A percentile compares a stretch with the other conserved stretches of the same genome.
Evolutionary conservation across 1,140 invertebrate species (phyloP).

Genomic region (Whitmania pigra): DNA sequence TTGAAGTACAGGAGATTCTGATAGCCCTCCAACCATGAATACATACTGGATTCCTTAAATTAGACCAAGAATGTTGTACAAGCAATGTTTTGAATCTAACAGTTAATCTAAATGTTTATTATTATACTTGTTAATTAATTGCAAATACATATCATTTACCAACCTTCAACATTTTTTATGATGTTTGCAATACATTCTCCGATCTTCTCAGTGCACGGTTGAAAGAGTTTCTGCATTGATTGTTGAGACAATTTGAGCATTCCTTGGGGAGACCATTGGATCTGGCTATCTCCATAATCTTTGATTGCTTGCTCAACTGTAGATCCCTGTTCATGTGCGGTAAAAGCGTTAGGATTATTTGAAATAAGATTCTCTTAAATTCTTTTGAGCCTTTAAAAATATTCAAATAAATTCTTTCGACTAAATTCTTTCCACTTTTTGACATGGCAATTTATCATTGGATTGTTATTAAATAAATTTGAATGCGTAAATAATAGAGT

Average conservation of each 20-base stretch:
- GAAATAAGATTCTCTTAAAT: too few species aligned
- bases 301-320: constrained; percentile 43
- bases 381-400: too few species aligned
- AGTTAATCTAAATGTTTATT: too few species aligned
- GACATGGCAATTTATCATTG: too few species aligned
- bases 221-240: constrained; percentile 40
- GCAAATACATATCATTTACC: constrained; percentile 16
- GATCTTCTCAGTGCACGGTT: constrained; percentile 46
- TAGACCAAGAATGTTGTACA: too few species aligned
- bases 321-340: constrained; percentile 22
- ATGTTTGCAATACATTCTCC: constrained; percentile 46
- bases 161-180: constrained; percentile 40
- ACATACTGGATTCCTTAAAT: constrained; percentile 43
- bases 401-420: too few species aligned
- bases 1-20: constrained; percentile 49
- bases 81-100: too few species aligned
- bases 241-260: constrained; percentile 45
- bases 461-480: too few species aligned
- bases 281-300: constrained; percentile 43
- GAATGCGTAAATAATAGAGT: too few species aligned
- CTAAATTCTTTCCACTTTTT: too few species aligned
- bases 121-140: too few species aligned
- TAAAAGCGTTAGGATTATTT: background rate
- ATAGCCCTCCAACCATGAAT: constrained; percentile 54
- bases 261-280: constrained; percentile 49